A percentile compares a stretch with the other conserved stretches of the same genome.
phyloP scores from a whole-genome alignment of 2,113 vertebrate species.

The Urocolius indicus region DNA sequence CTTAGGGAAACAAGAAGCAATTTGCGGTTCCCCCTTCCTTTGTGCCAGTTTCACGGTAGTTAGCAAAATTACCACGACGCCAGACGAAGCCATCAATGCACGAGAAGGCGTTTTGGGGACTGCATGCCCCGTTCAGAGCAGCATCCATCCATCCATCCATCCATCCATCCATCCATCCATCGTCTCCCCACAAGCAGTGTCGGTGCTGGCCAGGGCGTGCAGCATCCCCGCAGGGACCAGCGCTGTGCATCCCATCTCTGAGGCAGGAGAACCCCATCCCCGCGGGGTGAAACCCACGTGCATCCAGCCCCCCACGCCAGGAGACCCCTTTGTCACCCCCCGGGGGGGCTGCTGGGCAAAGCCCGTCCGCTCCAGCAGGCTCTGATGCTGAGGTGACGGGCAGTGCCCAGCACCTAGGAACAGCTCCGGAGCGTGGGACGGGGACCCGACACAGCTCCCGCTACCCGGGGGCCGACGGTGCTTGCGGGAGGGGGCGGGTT shows the following conservation, averaged over 20 bases:
- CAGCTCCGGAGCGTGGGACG: background rate
- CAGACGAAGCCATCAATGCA: background rate
- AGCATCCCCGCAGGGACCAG: background rate
- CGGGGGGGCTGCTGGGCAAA: too few relatives aligned
- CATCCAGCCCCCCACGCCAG: background rate
- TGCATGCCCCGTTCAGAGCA: background rate
- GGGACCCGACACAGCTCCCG: too few relatives aligned
- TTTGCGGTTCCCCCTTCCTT: slow-evolving; percentile 20
- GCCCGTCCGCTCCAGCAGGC: background rate
- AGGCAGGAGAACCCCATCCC: background rate
- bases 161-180: background rate
- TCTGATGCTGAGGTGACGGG: too few relatives aligned
- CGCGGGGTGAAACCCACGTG: background rate
- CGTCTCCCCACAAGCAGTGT: background rate
- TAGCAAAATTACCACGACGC: background rate
- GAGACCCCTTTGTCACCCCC: background rate
- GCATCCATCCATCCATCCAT: background rate
- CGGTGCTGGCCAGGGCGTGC: background rate
- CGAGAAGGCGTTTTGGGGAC: background rate
- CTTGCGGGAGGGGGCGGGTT: background rate
- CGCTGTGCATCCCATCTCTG: background rate
- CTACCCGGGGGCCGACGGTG: fast-evolving
- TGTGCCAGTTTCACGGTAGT: slow-evolving; percentile 34
- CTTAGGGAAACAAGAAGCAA: background rate
- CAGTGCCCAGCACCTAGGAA: background rate